Percentiles rank a stretch among this genome's conserved stretches.
Evolutionary conservation across 2,113 vertebrate species (phyloP).

Genomic region (Rostratula benghalensis): DNA sequence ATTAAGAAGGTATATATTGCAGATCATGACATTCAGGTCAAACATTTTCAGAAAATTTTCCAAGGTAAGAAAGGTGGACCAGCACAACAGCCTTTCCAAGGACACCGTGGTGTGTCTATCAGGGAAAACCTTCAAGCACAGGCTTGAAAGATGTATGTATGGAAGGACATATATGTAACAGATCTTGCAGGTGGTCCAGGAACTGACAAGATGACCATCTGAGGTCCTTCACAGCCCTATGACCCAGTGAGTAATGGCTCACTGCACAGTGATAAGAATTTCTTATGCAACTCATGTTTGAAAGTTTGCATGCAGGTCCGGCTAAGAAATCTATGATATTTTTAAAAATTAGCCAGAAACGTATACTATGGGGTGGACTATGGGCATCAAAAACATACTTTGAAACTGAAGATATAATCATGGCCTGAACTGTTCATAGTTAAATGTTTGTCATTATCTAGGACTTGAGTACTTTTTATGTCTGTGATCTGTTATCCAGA

Average conservation of each 20-base stretch:
- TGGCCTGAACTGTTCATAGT: not conserved
- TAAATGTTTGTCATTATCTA: not conserved
- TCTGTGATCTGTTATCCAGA: too few relatives aligned
- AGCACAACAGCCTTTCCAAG: not conserved
- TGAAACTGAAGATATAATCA: not conserved
- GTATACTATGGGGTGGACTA: too few relatives aligned
- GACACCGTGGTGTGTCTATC: not conserved
- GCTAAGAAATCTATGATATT: not conserved
- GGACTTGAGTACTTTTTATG: not conserved
- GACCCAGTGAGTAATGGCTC: not conserved
- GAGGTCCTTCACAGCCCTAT: not conserved
- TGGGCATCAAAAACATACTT: not conserved
- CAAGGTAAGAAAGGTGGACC: not conserved
- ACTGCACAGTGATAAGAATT: not conserved
- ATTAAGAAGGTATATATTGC: not conserved
- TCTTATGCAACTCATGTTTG: not conserved
- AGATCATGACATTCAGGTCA: not conserved
- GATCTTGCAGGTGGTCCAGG: too few relatives aligned
- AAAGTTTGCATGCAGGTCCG: not conserved
- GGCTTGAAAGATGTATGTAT: fast-evolving
- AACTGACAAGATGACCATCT: not conserved
- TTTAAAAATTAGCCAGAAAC: not conserved
- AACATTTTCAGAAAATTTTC: not conserved
- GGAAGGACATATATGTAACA: not conserved
- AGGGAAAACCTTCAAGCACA: not conserved